Base-by-base conservation (phyloP, 2,113 vertebrate genomes). In the Salvelinus fontinalis region DNA sequence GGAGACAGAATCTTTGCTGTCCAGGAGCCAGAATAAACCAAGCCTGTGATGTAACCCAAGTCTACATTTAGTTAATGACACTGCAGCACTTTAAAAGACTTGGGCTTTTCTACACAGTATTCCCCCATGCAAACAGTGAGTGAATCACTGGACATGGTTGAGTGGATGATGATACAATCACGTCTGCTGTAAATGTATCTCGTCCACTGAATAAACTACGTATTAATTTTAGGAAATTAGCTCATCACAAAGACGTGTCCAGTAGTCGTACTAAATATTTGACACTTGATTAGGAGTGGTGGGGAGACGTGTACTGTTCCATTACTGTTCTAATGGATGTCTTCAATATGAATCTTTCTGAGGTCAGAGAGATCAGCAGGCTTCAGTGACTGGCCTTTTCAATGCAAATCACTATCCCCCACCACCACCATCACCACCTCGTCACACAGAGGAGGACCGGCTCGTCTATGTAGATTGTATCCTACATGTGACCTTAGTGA, bases 401-500 rank as follows among this genome's bases (percentile, higher is more conserved):
- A 44, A 67, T 1, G 59, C 69, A 60, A 82, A 78, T 51, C 26
- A 34, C 62, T 75, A 14, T 3, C 68, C 22, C 20, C 27, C 4
- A 8, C 29, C n/a, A 3, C 9, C 4, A 22, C 39, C 7, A 44
- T 44, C 39, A 26, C 18, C 68, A 62, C 64, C 57, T 4, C 60
- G 13, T 22, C 18, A 27, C 9, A 44, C 22, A 76, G 70, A 49
- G 11, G 2, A 72, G 67, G 39, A 44, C 39, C 39, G 39, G 39
- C 39, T 9, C 39, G 39, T 44, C 39, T 44, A 11, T 44, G 9
- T 44, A 11, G 39, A 44, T 69, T 44, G 68, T 34, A 62, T 81
- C 65, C 74, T 69, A 69, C 49, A 39, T 44, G 59, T 76, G 81
- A 89, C 87, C 82, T 87, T 77, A 76, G 67, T 57, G 69, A 44